Evolutionary conservation across 30 jellyfish, hydroid and myxozoan genomes (phyloP), one percentile per base, ranked within the genome.

Genomic region (Aurelia sp.): DNA sequence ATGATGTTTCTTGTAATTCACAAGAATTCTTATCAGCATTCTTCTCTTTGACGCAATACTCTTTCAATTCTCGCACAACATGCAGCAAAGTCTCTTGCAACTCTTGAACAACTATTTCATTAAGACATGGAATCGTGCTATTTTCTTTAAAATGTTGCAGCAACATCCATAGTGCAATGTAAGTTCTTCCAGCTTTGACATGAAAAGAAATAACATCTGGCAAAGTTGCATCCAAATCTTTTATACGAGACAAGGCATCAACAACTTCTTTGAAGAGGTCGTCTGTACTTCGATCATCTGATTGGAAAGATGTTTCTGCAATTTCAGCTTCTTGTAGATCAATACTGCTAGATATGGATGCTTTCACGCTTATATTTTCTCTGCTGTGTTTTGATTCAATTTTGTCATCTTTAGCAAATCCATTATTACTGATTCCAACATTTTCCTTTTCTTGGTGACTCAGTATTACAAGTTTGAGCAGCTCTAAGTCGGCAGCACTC

Each of bases 111-210:
- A 60, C 64, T 23, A 73, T 69, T 8, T 63, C 6, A 48, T 69
- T 74, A 15, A 87, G 48, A 23, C 68, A 31, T 16, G 96, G 89
- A 6, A 87, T 35, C 11, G 50, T 62, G 4, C 41, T 22, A 40
- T 77, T 27, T 22, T 87, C 76, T 19, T 20, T 27, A 22, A 61
- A 87, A 64, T 67, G 55, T 10, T 67, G 48, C 55, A 81, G 30
- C 31, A 71, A 74, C 31, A 55, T n/a, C 86, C 91, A 87, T 3
- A 62, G 58, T n/a, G 96, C 96, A 23, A 58, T 74, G 64, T 76
- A 78, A 4, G 69, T 22, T 40, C 89, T 53, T 4, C 82, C 91
- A 71, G 93, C 93, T 8, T 65, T 44, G 19, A 84, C 11, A 48
- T 84, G 93, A 23, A 59, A 21, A 48, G 40, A 71, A 27, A 84